Evolutionary conservation across 2,888 invertebrate genomes (phyloP).

Genomic region (Catocala sponsa): DNA sequence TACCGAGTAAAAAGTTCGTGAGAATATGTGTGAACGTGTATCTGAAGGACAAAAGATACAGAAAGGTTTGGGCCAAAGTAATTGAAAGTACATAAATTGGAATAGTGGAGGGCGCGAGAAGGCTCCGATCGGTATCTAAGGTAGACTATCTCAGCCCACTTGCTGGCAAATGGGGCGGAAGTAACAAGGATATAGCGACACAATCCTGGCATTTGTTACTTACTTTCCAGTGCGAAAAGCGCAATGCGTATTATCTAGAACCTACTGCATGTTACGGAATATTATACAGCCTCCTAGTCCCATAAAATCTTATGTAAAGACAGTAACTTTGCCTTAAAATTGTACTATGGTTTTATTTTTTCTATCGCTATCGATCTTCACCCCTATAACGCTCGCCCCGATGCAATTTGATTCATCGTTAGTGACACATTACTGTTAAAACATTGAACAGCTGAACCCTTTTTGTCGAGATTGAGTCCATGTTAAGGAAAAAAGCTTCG

Average conservation of each 20-base stretch:
- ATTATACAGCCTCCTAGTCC: neutral
- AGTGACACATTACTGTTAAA: constrained; percentile 41
- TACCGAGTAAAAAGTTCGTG: constrained; percentile 36
- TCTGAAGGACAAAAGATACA: constrained; percentile 41
- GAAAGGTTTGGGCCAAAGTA: constrained; percentile 63
- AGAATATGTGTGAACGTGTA: constrained; percentile 36
- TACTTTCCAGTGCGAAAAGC: constrained; percentile 65
- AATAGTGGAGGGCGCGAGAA: constrained; percentile 59
- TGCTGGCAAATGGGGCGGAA: constrained; percentile 82
- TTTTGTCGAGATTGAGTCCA: constrained; percentile 40
- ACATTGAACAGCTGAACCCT: constrained; percentile 43
- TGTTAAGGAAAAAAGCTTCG: constrained; percentile 25
- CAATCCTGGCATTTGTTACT: constrained; percentile 76
- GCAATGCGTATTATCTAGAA: constrained; percentile 58
- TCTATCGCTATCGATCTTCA: constrained; percentile 8
- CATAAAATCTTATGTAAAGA: neutral
- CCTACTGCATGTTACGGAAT: constrained; percentile 23
- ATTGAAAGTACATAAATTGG: constrained; percentile 77
- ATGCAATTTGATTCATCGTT: constrained; percentile 42
- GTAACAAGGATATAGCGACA: constrained; percentile 79
- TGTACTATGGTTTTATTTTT: neutral
- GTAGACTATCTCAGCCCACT: constrained; percentile 85
- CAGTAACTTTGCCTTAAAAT: no score
- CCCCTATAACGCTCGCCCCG: constrained; percentile 3
- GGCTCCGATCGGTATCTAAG: constrained; percentile 77